Base-by-base conservation (phyloP, 2,113 vertebrate species). In the Enhydra lutris region DNA sequence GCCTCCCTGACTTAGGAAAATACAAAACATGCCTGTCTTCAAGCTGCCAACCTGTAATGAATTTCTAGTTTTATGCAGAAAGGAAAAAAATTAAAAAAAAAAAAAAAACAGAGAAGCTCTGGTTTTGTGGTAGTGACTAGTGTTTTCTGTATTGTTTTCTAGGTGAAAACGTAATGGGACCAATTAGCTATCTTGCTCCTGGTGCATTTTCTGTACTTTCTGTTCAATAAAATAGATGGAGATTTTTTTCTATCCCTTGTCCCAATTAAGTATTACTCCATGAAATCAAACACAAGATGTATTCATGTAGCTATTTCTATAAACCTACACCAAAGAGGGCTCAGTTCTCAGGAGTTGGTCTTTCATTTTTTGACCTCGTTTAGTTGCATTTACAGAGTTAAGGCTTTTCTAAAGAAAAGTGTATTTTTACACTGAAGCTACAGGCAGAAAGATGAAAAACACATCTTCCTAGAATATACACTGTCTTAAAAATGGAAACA, bases 351-450 rank as follows among this genome's bases (percentile, higher is more conserved):
- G 95, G 85, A 97, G 78, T 12, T 73, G 34, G 42, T 20, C 96
- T 97, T 80, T 42, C 59, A 97, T 97, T 95, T 73, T 50, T 80
- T 98, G 86, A 91, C 96, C 98, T 91, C 92, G 52, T 98, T 97
- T 55, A 55, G 61, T 59, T 82, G 20, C 61, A 79, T 55, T 89
- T 84, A 59, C 17, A 80, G 18, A 52, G 50, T n/a, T 76, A 76
- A 87, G 55, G 4, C 31, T 85, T 79, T 79, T 59, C 61, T 74
- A 81, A 74, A 67, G 39, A 76, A 90, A 47, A 76, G 6, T 59
- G 21, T 71, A n/a, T 71, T 90, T 96, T 55, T 65, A 80, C 6
- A 31, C 36, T 85, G 63, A 47, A 59, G 36, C 18, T 69, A 81
- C 17, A 57, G 29, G 74, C 23, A 57, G 57, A 50, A 86, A 76